Conservation (phyloP, 2,113 vertebrate species). For the Uria aalge region DNA sequence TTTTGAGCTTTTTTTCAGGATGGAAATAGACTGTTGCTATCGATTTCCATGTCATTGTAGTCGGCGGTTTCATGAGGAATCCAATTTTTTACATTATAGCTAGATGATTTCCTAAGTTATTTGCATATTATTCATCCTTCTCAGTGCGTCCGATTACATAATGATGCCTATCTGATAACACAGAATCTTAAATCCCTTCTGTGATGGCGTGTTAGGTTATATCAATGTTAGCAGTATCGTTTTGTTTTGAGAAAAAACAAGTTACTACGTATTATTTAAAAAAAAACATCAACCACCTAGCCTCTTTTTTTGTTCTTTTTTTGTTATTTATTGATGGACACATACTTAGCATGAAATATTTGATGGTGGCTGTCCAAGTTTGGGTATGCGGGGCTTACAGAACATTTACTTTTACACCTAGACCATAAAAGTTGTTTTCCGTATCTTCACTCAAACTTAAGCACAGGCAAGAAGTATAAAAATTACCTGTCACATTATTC, state of each 20-base stretch:
- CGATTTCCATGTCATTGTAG: not conserved
- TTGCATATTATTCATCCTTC: conserved; percentile 19
- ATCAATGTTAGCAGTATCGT: conserved; percentile 5
- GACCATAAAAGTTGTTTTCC: conserved; percentile 80
- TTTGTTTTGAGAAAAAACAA: conserved; percentile 54
- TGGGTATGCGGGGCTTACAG: conserved; percentile 62
- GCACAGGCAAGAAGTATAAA: conserved; percentile 65
- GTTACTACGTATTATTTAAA: not conserved
- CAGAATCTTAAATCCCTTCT: not conserved
- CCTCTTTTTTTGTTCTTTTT: not conserved
- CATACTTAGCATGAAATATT: conserved; percentile 60
- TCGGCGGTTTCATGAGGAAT: not conserved
- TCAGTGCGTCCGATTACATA: not conserved
- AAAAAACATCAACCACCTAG: not conserved
- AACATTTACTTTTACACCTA: conserved; percentile 82
- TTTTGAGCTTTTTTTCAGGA: not conserved
- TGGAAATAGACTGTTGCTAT: not conserved
- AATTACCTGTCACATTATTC: conserved; percentile 76
- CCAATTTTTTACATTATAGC: not conserved
- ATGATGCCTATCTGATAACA: not conserved
- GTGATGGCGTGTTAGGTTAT: not conserved
- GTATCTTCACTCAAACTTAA: conserved; percentile 73
- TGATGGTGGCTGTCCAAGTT: conserved; percentile 56
- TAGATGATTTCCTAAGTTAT: not conserved
- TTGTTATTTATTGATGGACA: conserved; percentile 48